Evolutionary conservation across 2,797 vertebrate genomes (phyloP), one percentile per base, ranked within the genome.

Genomic region (Uromys caudimaculatus): DNA sequence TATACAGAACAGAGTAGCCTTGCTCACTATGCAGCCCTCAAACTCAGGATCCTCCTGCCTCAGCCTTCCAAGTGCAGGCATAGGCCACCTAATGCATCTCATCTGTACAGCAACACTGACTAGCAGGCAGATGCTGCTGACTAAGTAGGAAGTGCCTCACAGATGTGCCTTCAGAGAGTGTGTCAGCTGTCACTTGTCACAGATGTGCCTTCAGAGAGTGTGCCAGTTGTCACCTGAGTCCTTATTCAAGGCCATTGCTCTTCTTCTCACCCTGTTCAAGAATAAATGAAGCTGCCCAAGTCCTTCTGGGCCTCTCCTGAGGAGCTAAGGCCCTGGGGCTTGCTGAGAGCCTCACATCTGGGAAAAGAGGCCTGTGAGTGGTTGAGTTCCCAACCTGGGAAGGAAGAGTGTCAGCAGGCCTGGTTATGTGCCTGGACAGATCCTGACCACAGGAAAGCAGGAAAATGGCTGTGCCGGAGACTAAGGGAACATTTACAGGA

Each of bases 181-280:
- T 83, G 41, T 64, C 73, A 71, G 64, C 56, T 93, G 91, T 54
- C 62, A 88, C 60, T 41, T 58, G 73, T 60, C 58, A 60, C 11
- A 82, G 85, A 93, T 44, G 38, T 83, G 6, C 54, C 95, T 95
- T 93, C 19, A 62, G 32, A 78, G 11, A 81, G 12, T 64, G 24
- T 86, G n/a, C 77, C 75, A 67, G 47, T 47, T 93, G 90, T 52
- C 64, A 90, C 62, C 56, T 54, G 73, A 93, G 90, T 88, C 79
- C 92, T 73, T 79, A 60, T 56, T 60, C 3, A 83, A 44, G 92
- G 47, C 38, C 50, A 62, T 77, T 29, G 52, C 23, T 50, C 79
- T 32, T 71, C 60, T 69, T 60, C 75, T 44, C 38, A 88, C 19
- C 7, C 71, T 16, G 9, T 19, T 4, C 75, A 86, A 94, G 16